Percentiles rank a stretch among this genome's conserved stretches.
Conservation (phyloP, 2,113 vertebrate species). For the Argyrosomus japonicus region DNA sequence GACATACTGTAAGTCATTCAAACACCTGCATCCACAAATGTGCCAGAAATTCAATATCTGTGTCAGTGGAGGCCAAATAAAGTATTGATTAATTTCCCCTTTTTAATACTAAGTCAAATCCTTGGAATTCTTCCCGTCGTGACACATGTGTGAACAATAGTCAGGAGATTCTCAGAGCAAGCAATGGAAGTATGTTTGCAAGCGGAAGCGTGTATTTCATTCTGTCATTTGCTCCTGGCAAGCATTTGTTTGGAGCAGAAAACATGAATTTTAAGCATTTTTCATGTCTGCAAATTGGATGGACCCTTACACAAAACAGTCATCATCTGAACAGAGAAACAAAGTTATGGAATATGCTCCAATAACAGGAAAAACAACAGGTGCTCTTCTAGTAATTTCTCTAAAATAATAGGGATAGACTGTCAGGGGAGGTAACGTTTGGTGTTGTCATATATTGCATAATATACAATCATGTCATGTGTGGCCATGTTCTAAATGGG, state of each 20-base stretch:
- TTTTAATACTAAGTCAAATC: neutral
- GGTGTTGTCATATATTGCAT: neutral
- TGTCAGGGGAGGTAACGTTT: neutral
- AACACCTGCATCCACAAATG: neutral
- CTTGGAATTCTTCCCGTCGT: neutral
- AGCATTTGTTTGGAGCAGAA: neutral
- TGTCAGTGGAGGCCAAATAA: neutral
- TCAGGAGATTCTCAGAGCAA: slow-evolving; percentile 3
- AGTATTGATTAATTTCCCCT: slow-evolving; percentile 16
- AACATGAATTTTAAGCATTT: neutral
- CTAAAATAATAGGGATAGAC: neutral
- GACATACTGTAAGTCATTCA: neutral
- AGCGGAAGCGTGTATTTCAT: neutral
- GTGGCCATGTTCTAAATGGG: neutral
- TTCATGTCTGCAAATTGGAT: neutral
- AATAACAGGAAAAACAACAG: neutral
- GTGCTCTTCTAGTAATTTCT: neutral
- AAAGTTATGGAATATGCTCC: neutral
- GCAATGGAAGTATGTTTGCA: neutral
- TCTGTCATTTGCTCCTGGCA: neutral
- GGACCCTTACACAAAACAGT: neutral
- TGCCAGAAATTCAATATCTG: neutral
- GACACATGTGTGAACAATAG: slow-evolving; percentile 23
- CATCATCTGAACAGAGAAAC: neutral
- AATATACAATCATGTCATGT: neutral